phyloP scores from a whole-genome alignment of 2,113 vertebrate genomes.

The Ellobius talpinus region DNA sequence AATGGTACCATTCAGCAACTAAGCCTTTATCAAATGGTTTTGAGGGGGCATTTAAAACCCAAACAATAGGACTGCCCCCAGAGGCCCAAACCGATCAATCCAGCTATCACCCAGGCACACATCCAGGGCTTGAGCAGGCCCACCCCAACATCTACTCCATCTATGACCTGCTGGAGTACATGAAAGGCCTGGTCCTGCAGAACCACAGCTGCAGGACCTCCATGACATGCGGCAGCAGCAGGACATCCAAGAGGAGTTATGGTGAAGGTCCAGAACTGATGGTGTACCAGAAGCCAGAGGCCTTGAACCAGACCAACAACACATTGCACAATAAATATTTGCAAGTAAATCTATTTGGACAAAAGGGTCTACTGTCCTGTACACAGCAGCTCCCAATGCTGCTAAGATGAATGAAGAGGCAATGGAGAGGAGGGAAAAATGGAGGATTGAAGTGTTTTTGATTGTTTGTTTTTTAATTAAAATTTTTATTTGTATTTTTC shows the following conservation, averaged over 20 bases:
- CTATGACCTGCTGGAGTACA: not conserved
- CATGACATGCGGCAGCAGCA: not conserved
- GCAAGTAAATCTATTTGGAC: no score
- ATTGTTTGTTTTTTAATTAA: not conserved
- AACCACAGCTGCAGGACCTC: not conserved
- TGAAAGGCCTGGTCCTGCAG: fast-evolving
- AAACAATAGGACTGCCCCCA: not conserved
- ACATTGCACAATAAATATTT: no score
- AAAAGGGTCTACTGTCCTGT: no score
- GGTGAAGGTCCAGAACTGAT: not conserved
- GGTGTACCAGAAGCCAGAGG: not conserved
- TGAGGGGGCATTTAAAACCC: not conserved
- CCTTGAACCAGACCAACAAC: no score
- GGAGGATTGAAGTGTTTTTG: no score
- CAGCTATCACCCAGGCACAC: no score
- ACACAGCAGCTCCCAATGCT: no score
- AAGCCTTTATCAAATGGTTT: not conserved
- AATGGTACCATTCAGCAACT: not conserved
- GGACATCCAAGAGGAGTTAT: not conserved
- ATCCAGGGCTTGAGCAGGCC: not conserved
- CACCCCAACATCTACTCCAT: not conserved
- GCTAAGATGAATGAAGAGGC: no score
- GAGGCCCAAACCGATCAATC: not conserved
- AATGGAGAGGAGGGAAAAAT: not conserved
- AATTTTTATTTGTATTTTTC: not conserved